Base-by-base conservation (phyloP, 2,888 invertebrate genomes). In the Nemurella pictetii region DNA sequence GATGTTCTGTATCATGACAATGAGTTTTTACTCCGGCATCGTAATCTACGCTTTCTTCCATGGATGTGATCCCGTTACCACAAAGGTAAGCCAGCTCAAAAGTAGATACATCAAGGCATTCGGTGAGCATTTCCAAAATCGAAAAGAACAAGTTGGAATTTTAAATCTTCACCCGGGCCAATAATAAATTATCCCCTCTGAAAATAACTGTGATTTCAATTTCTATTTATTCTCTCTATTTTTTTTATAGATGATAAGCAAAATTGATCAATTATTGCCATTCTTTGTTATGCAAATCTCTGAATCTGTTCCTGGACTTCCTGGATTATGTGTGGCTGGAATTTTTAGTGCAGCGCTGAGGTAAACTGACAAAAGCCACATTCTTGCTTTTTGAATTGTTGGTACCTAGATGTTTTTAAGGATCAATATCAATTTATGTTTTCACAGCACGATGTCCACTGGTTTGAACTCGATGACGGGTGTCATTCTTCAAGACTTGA, bases 301-400 rank as follows among this genome's bases (percentile, higher is more conserved):
- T 0, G 93, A 93, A 0, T 90, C 93, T 12, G 92, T 95, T 86
- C 96, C 95, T 0, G 97, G 96, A 0, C 90, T 97, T 25, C 95
- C 96, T 0, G 97, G 97, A 0, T 92, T 97, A 77, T 96, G 97
- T 26, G 94, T 96, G 87, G 96, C 96, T 83, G 96, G 96, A 25
- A 94, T 97, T 0, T 97, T 97, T 89, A 96, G 96, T 90, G 97
- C 96, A 12, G 96, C 97, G 28, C 91, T 97, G 86, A 97, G 96
- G 95, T 95, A 91, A 26, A 7, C 0, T 2, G 7, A 80, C 1
- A 75, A 75, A 20, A 75, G 1, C 9, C 20, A 1, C 20, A 55
- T 7, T 55, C 20, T 55, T 20, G 3, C 4, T 32, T 9, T 32
- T 5, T 32, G 9, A 32, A 9, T 32, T 32, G 32, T 32, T 3